Evolutionary conservation across 2,797 vertebrate species (phyloP).

Genomic region (Rachycentron canadum): DNA sequence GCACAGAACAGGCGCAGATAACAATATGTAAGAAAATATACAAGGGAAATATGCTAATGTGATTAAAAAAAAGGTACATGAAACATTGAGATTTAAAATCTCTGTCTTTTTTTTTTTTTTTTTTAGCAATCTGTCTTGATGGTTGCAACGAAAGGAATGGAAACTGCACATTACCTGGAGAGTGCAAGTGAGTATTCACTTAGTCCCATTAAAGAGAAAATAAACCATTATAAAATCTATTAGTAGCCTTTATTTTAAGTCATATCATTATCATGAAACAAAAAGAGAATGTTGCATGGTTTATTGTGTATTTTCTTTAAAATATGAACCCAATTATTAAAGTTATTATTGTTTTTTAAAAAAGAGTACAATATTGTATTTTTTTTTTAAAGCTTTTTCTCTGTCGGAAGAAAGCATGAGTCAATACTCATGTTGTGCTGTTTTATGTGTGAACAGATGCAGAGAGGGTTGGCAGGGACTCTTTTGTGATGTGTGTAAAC

Average conservation of each 20-base stretch:
- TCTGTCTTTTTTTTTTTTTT: conserved; percentile 24
- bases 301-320: background rate
- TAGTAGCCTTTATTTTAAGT: background rate
- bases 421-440: conserved; percentile 40
- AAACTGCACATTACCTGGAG: conserved; percentile 93
- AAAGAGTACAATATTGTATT: background rate
- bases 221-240: background rate
- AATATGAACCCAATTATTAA: background rate
- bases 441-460: conserved; percentile 87
- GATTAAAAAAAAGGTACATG: conserved; percentile 13
- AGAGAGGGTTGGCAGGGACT: conserved; percentile 95
- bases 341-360: background rate
- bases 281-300: background rate
- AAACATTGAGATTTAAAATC: background rate
- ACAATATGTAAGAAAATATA: too few species aligned
- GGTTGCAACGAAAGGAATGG: conserved; percentile 94
- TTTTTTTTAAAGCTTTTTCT: background rate
- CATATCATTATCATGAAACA: background rate
- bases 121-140: conserved; percentile 93
- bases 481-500: conserved; percentile 94
- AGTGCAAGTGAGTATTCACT: conserved; percentile 93
- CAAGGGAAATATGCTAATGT: background rate
- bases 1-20: conserved; percentile 29
- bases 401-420: background rate
- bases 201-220: background rate